Evolutionary conservation across 2,113 vertebrate genomes (phyloP).

Genomic region (Gnathonemus echidnorhynchus): DNA sequence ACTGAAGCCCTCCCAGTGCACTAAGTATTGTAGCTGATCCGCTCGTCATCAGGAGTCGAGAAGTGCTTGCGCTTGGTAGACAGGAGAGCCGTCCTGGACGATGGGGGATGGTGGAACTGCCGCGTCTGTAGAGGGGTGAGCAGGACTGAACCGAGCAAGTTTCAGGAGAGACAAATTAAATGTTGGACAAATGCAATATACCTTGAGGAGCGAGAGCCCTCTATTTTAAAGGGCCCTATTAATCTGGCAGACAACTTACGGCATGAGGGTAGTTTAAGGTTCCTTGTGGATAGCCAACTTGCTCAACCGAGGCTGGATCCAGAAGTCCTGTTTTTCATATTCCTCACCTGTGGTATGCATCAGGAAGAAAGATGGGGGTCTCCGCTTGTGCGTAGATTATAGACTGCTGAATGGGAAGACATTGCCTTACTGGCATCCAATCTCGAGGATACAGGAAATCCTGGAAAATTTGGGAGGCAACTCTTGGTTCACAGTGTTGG

Average conservation of each 20-base stretch:
- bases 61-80: too few relatives aligned
- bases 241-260: neutral
- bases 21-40: neutral
- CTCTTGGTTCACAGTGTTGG: constrained; percentile 25
- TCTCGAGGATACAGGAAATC: constrained; percentile 24
- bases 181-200: neutral
- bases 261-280: neutral
- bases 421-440: constrained; percentile 12
- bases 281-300: neutral
- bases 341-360: constrained; percentile 15
- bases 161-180: neutral
- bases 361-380: constrained; percentile 26
- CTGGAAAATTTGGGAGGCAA: constrained; percentile 27
- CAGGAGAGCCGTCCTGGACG: too few relatives aligned
- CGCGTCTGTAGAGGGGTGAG: too few relatives aligned
- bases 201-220: neutral
- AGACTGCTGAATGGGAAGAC: constrained; percentile 15
- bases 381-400: constrained; percentile 17
- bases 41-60: too few relatives aligned
- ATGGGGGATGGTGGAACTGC: too few relatives aligned
- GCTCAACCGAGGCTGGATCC: constrained; percentile 14
- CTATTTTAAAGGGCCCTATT: neutral
- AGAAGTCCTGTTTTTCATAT: constrained; percentile 10
- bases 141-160: neutral
- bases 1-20: neutral